phyloP scores from a whole-genome alignment of 1,140 invertebrate species.

The Euura saliciscinereae region DNA sequence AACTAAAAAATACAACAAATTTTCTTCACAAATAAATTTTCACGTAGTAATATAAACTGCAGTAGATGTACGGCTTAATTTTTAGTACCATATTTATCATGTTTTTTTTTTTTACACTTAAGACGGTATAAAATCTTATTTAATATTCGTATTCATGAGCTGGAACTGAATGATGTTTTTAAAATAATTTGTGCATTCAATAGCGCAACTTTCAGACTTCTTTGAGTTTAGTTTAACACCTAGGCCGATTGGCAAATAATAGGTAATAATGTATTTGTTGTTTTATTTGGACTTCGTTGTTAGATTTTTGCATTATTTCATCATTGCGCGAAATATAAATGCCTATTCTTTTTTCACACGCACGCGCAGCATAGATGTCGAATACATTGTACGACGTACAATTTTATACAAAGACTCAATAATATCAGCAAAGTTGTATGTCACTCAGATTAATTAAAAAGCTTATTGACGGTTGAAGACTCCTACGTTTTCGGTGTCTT shows the following conservation, averaged over 20 bases:
- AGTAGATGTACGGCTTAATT: background rate
- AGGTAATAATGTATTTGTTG: background rate
- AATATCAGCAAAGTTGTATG: no score
- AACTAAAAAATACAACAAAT: background rate
- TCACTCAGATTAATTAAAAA: no score
- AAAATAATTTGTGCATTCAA: background rate
- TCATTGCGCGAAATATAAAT: constrained; percentile 10
- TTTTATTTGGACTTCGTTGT: constrained; percentile 39
- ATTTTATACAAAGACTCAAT: no score
- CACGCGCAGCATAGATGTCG: no score
- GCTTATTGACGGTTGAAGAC: no score
- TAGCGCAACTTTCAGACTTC: background rate
- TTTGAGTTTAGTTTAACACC: background rate
- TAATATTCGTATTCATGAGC: background rate
- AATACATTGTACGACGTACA: no score
- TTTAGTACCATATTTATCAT: background rate
- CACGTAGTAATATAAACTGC: background rate
- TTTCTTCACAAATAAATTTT: background rate
- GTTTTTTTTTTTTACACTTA: background rate
- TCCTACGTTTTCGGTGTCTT: no score
- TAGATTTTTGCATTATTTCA: constrained; percentile 12
- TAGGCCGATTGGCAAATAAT: background rate
- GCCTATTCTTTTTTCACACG: background rate
- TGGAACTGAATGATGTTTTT: background rate
- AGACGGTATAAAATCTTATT: background rate